Conservation (phyloP, 2,113 vertebrate genomes). For the Scomber colias region DNA sequence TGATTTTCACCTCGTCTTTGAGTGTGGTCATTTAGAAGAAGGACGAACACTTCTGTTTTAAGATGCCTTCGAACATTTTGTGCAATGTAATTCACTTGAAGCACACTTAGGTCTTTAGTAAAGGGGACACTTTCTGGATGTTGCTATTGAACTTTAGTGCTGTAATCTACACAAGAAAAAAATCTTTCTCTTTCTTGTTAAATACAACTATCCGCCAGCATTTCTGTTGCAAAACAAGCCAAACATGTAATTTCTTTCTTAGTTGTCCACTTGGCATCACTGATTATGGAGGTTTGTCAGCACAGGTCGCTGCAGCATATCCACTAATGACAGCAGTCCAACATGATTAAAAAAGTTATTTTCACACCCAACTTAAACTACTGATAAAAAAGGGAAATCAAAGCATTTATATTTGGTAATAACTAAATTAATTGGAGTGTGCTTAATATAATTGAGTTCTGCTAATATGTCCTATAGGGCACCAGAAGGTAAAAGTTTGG, state of each 20-base stretch:
- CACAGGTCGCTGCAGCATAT: constrained; percentile 13
- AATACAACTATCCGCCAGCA: not conserved
- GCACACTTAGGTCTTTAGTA: not conserved
- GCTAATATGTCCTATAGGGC: too few species aligned
- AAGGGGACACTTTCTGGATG: not conserved
- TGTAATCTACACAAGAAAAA: not conserved
- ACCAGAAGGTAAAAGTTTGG: not conserved
- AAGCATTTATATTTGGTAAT: not conserved
- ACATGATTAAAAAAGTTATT: not conserved
- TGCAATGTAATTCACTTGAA: not conserved
- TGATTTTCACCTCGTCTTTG: too few species aligned
- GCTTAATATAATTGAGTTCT: not conserved
- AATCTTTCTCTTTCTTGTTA: not conserved
- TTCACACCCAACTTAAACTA: not conserved
- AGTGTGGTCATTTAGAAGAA: not conserved
- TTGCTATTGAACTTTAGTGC: not conserved
- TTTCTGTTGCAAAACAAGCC: not conserved
- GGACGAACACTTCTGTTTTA: not conserved
- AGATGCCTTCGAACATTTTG: not conserved
- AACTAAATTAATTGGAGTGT: not conserved
- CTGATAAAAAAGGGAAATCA: not conserved
- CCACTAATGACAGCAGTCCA: not conserved
- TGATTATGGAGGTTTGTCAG: not conserved
- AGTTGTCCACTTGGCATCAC: not conserved
- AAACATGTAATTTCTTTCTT: not conserved